phyloP scores from a whole-genome alignment of 2,888 invertebrate species.

The Lepidochitona cinerea region DNA sequence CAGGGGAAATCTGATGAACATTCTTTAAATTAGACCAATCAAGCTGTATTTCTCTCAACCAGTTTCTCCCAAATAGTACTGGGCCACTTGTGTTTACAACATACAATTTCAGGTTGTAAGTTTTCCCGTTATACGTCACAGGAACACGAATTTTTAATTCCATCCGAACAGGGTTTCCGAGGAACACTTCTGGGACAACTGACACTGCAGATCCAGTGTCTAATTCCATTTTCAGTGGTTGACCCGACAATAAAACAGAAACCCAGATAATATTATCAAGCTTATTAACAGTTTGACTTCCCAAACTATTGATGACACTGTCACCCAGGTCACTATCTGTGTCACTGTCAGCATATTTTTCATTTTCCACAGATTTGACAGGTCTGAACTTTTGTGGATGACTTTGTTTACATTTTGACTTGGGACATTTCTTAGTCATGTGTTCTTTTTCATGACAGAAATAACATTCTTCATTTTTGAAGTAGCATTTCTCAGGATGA shows the following conservation, averaged over 20 bases:
- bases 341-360: not conserved
- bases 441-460: constrained; percentile 12
- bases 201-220: constrained; percentile 13
- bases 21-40: constrained; percentile 9
- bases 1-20: too few relatives aligned
- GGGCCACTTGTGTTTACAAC: constrained; percentile 7
- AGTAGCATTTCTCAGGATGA: constrained; percentile 6
- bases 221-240: constrained; percentile 28
- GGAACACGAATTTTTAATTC: not conserved
- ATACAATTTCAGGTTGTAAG: not conserved
- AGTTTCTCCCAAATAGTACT: constrained; percentile 15
- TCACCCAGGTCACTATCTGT: not conserved
- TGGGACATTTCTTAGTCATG: not conserved
- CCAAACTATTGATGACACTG: not conserved
- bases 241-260: constrained; percentile 14
- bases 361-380: not conserved
- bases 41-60: constrained; percentile 18
- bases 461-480: constrained; percentile 9
- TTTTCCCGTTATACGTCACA: not conserved
- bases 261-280: not conserved
- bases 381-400: too few relatives aligned
- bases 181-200: not conserved
- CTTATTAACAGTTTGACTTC: not conserved
- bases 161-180: not conserved
- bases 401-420: too few relatives aligned